Evolutionary conservation across 2,113 vertebrate genomes (phyloP).

Genomic region (Scartelaos histophorus): DNA sequence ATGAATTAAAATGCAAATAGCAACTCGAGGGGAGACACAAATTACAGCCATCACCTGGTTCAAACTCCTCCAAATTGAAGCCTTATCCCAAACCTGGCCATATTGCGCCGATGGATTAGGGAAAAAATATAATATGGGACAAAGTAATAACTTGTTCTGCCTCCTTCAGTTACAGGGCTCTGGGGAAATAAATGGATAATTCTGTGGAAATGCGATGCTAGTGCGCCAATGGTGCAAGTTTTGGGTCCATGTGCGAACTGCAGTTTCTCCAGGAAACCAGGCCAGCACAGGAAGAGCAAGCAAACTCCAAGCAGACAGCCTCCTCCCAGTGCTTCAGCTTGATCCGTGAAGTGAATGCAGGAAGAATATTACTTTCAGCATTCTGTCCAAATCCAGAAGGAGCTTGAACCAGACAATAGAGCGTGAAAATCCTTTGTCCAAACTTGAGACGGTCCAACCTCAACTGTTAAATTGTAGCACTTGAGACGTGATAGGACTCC

Average conservation of each 20-base stretch:
- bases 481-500: too few relatives aligned
- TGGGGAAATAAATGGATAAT: conserved; percentile 35
- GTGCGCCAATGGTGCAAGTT: background rate
- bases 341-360: too few relatives aligned
- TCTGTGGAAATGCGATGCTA: background rate
- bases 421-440: too few relatives aligned
- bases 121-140: conserved; percentile 44
- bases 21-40: conserved; percentile 60
- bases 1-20: conserved; percentile 74
- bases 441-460: too few relatives aligned
- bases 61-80: conserved; percentile 68
- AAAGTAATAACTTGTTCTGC: conserved; percentile 53
- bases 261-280: background rate
- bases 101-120: conserved; percentile 31
- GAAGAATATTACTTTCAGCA: too few relatives aligned
- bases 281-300: background rate
- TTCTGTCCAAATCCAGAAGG: too few relatives aligned
- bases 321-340: background rate
- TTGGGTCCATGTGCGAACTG: background rate
- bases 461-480: too few relatives aligned
- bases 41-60: conserved; percentile 66
- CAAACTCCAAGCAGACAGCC: background rate
- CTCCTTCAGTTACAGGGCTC: conserved; percentile 19
- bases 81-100: conserved; percentile 9
- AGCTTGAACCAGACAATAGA: too few relatives aligned